phyloP scores from a whole-genome alignment of 1,140 invertebrate genomes.

The Reticulitermes speratus region DNA sequence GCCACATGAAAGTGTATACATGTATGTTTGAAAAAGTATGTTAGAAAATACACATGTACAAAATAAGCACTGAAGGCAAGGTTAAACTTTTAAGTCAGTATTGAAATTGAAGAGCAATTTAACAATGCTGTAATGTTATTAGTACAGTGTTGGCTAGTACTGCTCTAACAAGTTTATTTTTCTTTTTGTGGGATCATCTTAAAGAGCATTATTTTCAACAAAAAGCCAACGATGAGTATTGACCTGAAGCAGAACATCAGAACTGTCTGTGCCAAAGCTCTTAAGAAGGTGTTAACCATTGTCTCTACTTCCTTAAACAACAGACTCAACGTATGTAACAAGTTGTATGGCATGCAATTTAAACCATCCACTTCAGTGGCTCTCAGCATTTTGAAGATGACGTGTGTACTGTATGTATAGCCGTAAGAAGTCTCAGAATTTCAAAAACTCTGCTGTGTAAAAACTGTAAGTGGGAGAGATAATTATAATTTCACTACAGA shows the following conservation, averaged over 20 bases:
- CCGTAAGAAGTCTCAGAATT: no score
- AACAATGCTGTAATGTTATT: not conserved
- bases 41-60: no score
- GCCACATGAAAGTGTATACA: no score
- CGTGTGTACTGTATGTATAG: no score
- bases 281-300: slow-evolving; percentile 5
- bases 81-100: not conserved
- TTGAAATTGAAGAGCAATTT: not conserved
- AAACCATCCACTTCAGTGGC: not conserved
- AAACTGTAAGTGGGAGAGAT: no score
- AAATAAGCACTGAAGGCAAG: slow-evolving; percentile 14
- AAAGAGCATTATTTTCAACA: slow-evolving; percentile 14
- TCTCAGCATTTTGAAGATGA: not conserved
- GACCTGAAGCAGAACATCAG: not conserved
- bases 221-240: not conserved
- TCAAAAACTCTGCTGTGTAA: no score
- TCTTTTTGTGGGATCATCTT: not conserved
- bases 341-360: not conserved
- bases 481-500: no score
- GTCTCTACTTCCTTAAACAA: not conserved
- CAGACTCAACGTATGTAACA: slow-evolving; percentile 15
- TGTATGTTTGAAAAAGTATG: no score
- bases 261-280: not conserved
- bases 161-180: not conserved
- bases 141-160: not conserved